Evolutionary conservation across 2,888 invertebrate species (phyloP), one percentile per base, ranked within the genome.

Genomic region (Brachyptera risi): DNA sequence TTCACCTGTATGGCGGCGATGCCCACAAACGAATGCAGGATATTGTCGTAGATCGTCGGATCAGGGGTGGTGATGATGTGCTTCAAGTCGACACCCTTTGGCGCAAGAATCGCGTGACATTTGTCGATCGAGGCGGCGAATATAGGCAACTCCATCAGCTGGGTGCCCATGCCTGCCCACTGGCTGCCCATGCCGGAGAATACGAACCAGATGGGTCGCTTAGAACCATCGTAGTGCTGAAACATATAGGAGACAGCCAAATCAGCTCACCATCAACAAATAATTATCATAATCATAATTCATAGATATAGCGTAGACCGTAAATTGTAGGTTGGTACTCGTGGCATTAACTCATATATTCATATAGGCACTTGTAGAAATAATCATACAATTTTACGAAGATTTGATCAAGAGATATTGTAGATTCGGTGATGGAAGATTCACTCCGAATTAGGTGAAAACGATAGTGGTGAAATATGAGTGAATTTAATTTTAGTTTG

Each of bases 171-270:
- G 49, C 83, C 83, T 58, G 78, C 73, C 87, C 87, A 88, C 72
- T 88, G 88, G 19, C 83, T 82, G 4, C 88, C 88, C 88, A 89
- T 88, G 35, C 88, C 88, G 62, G 87, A 83, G 75, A 85, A 87
- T 19, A 87, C 79, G 71, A 82, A 87, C 85, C 87, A 89, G 26
- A 78, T 69, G 51, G 84, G 84, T 3, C 78, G 70, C 57, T 66
- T 65, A 13, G 59, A 60, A 15, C 65, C 66, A 19, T 59, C 59
- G 40, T 35, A 65, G 27, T 56, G 59, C 65, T 65, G 44, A 1
- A 60, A 47, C 26, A n/a, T 31, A 35, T 9, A 31, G 31, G 31
- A 31, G 11, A 31, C 31, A 31, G 7, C n/a, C n/a, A n/a, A n/a
- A n/a, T n/a, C n/a, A n/a, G n/a, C n/a, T n/a, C n/a, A n/a, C n/a